These are phyloP conservation scores for Catharus minimus DNA, from an alignment of 2,113 vertebrate genomes.

Conservation along the genomic window DNA sequence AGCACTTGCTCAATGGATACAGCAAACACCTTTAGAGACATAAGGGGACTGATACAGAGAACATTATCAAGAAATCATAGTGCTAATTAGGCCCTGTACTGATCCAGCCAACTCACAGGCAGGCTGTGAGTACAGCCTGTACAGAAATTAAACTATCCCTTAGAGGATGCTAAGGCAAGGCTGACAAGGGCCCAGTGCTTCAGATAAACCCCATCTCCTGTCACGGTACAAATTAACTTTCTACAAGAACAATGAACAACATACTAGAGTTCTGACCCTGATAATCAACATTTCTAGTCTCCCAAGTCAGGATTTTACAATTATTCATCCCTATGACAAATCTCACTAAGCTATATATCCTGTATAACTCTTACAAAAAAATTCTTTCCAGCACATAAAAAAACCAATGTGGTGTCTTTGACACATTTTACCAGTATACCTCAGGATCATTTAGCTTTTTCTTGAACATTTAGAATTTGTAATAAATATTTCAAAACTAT, in stretches of 20 bases:
- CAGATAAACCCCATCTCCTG: background rate
- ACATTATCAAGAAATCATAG: background rate
- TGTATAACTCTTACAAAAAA: background rate
- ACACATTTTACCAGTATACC: background rate
- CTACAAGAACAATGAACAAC: background rate
- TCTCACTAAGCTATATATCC: background rate
- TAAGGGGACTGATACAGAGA: background rate
- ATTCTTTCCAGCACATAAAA: slow-evolving; percentile 11
- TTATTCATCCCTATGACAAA: background rate
- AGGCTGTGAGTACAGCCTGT: background rate
- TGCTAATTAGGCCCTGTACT: background rate
- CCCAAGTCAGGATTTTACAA: background rate
- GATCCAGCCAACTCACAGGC: background rate
- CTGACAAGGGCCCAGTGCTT: background rate
- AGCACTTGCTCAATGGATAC: background rate
- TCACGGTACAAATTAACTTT: background rate
- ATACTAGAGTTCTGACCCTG: background rate
- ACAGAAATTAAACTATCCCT: background rate
- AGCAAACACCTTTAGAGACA: background rate
- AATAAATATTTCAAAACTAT: background rate
- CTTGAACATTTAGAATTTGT: background rate
- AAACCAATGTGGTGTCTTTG: background rate
- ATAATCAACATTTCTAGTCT: background rate
- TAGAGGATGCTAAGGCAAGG: background rate
- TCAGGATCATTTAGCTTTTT: background rate